Base-by-base conservation (phyloP, 1,140 invertebrate genomes). In the Penaeus vannamei region DNA sequence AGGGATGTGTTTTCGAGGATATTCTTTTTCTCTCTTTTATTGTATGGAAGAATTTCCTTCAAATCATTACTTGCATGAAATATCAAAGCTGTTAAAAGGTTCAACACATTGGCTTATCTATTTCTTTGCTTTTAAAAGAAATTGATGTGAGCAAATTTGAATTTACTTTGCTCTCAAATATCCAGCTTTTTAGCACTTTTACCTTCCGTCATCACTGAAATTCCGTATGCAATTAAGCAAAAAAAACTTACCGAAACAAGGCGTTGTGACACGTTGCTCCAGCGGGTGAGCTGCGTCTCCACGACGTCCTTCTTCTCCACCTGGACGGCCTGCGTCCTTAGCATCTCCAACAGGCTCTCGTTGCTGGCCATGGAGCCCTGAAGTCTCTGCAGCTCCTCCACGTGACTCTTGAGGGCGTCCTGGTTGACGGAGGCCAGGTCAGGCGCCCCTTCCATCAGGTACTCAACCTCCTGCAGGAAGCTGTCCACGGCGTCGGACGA, bases 341-440 rank as follows among this genome's bases (percentile, higher is more conserved):
- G 93, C 92, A 96, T 95, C 82, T 95, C 95, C 86, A 97, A 94
- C 76, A 96, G 93, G 90, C 95, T 94, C 90, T 96, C 96, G 80
- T 95, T 95, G 76, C 94, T 94, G 32, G 94, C 94, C 91, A 96
- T 93, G 93, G 96, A 95, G 69, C 94, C 95, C 91, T 94, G 95
- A 69, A 95, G 92, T 76, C 94, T 95, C 95, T 95, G 93, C 87
- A 92, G 92, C 90, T 88, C 90, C 91, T 91, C 91, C 83, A 91
- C 82, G 62, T 91, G 87, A 14, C 76, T 88, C 85, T 83, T 87
- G 12, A 91, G 69, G 32, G 89, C 86, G 62, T 85, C 77, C 76
- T 84, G 77, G 59, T 91, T 91, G 62, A 91, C 86, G 32, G 84
- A 81, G 19, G 89, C 89, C 20, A 90, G 36, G 59, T 91, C 90